phyloP scores from a whole-genome alignment of 2,888 invertebrate species.

The Parasteatoda lunata region DNA sequence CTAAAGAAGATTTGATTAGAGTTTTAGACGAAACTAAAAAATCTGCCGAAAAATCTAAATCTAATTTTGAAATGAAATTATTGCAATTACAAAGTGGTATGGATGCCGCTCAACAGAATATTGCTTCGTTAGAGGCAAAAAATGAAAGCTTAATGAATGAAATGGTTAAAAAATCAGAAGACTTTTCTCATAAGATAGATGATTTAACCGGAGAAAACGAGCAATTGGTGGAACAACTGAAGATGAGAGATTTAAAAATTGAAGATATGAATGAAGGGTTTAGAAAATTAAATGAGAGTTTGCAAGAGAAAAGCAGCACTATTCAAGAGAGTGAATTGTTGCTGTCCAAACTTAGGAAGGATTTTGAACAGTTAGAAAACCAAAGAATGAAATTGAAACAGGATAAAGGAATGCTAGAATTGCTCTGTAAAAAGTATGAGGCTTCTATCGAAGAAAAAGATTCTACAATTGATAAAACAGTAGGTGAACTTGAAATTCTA shows the following conservation, averaged over 20 bases:
- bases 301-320: conserved; percentile 11
- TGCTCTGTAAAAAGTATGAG: conserved; percentile 56
- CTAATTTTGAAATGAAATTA: conserved; percentile 27
- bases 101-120: conserved; percentile 32
- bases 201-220: conserved; percentile 30
- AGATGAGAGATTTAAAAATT: conserved; percentile 37
- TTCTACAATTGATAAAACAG: conserved; percentile 19
- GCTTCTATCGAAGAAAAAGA: conserved; percentile 48
- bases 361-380: conserved; percentile 37
- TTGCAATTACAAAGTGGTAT: conserved; percentile 23
- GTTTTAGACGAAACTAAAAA: conserved; percentile 38
- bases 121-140: conserved; percentile 32
- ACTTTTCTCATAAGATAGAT: conserved; percentile 22
- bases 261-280: conserved; percentile 29
- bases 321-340: conserved; percentile 8
- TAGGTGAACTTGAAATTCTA: conserved; percentile 27
- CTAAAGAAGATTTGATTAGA: conserved; percentile 16
- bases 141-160: conserved; percentile 48
- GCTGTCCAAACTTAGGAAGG: conserved; percentile 1
- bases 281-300: conserved; percentile 18
- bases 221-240: conserved; percentile 30
- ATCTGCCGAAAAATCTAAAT: conserved; percentile 24
- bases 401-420: conserved; percentile 44
- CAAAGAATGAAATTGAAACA: conserved; percentile 34
- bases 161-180: conserved; percentile 29